Evolutionary conservation across 2,113 vertebrate species (phyloP).

Genomic region (Erinaceus europaeus): DNA sequence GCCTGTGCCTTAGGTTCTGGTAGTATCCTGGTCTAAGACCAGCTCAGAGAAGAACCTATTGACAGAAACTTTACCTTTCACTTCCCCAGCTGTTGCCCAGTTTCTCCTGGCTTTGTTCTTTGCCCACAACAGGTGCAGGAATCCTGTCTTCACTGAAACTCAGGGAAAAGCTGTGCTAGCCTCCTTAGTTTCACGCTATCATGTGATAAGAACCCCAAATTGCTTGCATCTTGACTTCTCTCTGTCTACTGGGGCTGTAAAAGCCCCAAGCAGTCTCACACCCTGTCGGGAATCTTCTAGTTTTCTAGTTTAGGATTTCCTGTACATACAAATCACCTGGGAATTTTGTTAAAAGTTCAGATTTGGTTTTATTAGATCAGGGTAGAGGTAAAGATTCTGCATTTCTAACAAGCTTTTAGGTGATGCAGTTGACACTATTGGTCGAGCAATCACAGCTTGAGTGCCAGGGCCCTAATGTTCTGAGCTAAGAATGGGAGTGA

Average conservation of each 20-base stretch:
- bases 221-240: neutral
- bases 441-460: neutral
- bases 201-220: neutral
- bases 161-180: neutral
- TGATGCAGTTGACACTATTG: neutral
- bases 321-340: too few relatives aligned
- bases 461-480: neutral
- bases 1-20: neutral
- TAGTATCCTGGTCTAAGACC: too few relatives aligned
- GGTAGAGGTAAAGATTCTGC: neutral
- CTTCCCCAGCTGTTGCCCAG: neutral
- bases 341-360: neutral
- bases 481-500: neutral
- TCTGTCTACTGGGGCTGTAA: neutral
- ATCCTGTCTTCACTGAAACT: neutral
- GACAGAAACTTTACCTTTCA: neutral
- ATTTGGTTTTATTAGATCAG: neutral
- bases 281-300: neutral
- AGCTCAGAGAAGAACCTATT: neutral
- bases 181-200: neutral
- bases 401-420: neutral
- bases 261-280: neutral
- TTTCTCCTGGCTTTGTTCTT: neutral
- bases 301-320: too few relatives aligned
- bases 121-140: neutral